phyloP scores from a whole-genome alignment of 1,140 invertebrate species.

The Rhopalosiphum maidis region DNA sequence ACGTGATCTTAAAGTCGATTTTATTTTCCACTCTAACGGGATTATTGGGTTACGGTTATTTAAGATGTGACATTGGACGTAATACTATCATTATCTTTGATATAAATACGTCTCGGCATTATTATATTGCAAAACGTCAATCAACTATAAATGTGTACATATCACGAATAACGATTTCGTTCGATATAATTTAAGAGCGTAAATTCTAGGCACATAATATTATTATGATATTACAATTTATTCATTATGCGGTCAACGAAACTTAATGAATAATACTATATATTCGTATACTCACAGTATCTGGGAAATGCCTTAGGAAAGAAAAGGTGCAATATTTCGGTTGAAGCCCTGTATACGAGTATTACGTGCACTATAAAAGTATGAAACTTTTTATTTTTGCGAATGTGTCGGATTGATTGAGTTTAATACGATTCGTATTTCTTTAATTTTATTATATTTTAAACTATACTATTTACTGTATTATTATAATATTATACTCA shows the following conservation, averaged over 20 bases:
- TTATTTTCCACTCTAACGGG: not conserved
- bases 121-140: not conserved
- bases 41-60: not conserved
- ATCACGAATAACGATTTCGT: not conserved
- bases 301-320: not conserved
- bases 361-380: no score
- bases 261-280: not conserved
- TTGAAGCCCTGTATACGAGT: not conserved
- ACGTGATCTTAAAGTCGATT: not conserved
- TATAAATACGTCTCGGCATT: not conserved
- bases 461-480: not conserved
- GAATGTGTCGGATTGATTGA: not conserved
- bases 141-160: not conserved
- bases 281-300: not conserved
- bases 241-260: not conserved
- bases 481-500: not conserved
- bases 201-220: not conserved
- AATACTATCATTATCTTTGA: not conserved
- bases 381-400: not conserved
- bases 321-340: not conserved
- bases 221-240: not conserved
- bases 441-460: not conserved
- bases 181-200: not conserved
- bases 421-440: not conserved
- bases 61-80: not conserved